Base-by-base conservation (phyloP, 1,140 invertebrate species). In the Hesperophylax magnus region DNA sequence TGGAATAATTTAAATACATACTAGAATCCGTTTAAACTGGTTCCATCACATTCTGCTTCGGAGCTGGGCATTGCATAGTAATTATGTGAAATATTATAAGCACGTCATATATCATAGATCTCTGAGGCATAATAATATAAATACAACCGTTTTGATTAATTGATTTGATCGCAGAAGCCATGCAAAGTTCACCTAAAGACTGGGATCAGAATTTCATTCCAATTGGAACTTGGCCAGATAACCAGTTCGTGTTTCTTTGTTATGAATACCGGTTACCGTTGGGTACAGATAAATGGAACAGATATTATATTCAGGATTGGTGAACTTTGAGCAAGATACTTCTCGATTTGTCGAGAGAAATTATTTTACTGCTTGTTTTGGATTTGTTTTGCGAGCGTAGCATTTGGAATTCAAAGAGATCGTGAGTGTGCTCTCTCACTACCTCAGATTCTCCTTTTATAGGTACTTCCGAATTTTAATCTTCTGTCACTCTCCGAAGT, bases 181-280 rank as follows among this genome's bases (percentile, higher is more conserved):
- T 22, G 58, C 20, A n/a, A 18, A 69, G 63, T 67, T n/a, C 22
- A 15, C 39, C 65, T 20, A 47, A 17, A 39, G 31, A 39, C 31
- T 52, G 52, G 39, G 9, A 20, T 54, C 22, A 54, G 47, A 11
- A 53, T 54, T 72, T 72, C 52, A 53, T 72, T 72, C 69, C 20
- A 24, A 72, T 72, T 54, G 69, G 22, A 72, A 72, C 52, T 1
- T 18, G 31, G 69, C 47, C 69, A 54, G 54, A 72, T 54, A 27
- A 14, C 52, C 9, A 52, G 22, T 53, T 54, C 52, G 69, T 53
- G 22, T 52, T 72, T 24, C 69, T 72, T 72, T 72, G 69, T 72
- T 72, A 15, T 54, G 69, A 54, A 72, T 72, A 72, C 69, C 69
- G 69, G 52, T 72, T 72, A 24, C 17, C 9, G 67, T 18, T 71